Evolutionary conservation across 2,888 invertebrate species (phyloP).

Genomic region (Ophonus ardosiacus): DNA sequence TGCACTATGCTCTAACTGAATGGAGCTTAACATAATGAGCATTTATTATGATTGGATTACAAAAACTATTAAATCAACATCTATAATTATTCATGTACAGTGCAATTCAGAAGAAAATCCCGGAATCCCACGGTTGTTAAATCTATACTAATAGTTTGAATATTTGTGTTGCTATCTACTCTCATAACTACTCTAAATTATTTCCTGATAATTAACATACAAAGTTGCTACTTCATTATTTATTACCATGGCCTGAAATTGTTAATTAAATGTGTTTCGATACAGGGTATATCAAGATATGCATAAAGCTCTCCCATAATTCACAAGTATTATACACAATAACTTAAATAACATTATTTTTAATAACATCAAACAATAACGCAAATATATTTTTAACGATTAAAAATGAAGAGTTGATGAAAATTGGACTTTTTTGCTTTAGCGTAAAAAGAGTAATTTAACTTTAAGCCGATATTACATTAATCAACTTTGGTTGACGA

Average conservation of each 20-base stretch:
- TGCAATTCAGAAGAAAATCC: conserved; percentile 8
- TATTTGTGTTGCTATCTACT: conserved; percentile 44
- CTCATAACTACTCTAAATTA: conserved; percentile 53
- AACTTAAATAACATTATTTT: background rate
- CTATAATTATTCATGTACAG: background rate
- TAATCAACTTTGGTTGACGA: too few relatives aligned
- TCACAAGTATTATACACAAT: background rate
- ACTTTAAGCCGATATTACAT: too few relatives aligned
- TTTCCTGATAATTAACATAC: conserved; percentile 53
- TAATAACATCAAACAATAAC: background rate
- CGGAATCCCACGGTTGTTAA: conserved; percentile 28
- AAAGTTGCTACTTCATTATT: conserved; percentile 57
- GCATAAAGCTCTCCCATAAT: background rate
- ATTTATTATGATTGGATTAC: background rate
- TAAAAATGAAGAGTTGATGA: too few relatives aligned
- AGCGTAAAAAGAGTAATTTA: too few relatives aligned
- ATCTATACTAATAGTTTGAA: conserved; percentile 28
- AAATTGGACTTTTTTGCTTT: too few relatives aligned
- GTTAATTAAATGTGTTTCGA: conserved; percentile 58
- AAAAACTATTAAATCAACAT: background rate
- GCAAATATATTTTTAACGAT: too few relatives aligned
- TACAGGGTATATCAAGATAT: conserved; percentile 29
- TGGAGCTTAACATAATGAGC: too few relatives aligned
- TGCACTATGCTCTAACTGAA: too few relatives aligned
- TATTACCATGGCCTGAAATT: conserved; percentile 62